A percentile compares a stretch with the other conserved stretches of the same genome.
These are phyloP conservation scores for Bombus superbus DNA, from an alignment of 1,140 invertebrate genomes.

Conservation along the genomic window DNA sequence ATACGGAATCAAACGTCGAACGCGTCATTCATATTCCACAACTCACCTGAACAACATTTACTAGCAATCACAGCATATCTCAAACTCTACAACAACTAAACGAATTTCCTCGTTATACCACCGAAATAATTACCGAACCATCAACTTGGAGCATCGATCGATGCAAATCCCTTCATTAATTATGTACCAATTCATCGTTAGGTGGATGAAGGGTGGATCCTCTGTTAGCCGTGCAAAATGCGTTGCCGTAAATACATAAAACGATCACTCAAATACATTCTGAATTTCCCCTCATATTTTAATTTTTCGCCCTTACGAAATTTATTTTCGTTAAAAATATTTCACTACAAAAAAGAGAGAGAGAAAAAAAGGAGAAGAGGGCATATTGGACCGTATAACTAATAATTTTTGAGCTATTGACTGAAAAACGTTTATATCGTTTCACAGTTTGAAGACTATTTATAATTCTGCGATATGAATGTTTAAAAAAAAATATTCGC, in stretches of 20 bases:
- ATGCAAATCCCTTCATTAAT: conserved; percentile 24
- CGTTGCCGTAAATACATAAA: neutral
- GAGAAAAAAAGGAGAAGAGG: neutral
- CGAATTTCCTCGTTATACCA: neutral
- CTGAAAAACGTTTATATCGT: too few species aligned
- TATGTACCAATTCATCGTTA: conserved; percentile 1
- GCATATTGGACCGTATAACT: too few species aligned
- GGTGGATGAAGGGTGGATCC: neutral
- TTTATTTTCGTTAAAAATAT: neutral
- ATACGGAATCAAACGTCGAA: neutral
- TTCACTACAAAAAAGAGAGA: neutral
- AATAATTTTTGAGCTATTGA: too few species aligned
- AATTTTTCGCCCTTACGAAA: neutral
- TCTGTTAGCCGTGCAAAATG: neutral
- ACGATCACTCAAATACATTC: neutral
- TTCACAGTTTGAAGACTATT: too few species aligned
- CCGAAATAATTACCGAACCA: conserved; percentile 14
- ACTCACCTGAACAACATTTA: neutral
- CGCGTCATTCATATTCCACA: neutral
- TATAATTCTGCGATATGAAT: too few species aligned
- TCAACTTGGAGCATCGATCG: conserved; percentile 9
- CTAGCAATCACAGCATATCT: neutral
- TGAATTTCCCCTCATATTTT: too few species aligned
- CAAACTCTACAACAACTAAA: neutral
- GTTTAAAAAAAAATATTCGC: too few species aligned